These are phyloP conservation scores for Patella caerulea DNA, from an alignment of 2,888 invertebrate species.

Conservation along the genomic window DNA sequence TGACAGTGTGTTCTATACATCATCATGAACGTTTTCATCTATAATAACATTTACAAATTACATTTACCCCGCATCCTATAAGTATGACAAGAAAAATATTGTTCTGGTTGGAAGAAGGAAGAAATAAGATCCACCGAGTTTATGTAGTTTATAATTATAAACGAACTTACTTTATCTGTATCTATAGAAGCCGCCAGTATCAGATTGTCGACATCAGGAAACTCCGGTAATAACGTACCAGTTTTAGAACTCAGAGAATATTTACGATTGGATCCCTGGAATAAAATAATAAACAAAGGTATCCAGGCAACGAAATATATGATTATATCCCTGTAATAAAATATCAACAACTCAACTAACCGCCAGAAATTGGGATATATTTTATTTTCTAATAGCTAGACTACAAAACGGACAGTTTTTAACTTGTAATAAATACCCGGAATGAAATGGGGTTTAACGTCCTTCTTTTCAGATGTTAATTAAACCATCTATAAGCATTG, in stretches of 20 bases:
- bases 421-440: too few species aligned
- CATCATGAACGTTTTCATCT: conserved; percentile 70
- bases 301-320: neutral
- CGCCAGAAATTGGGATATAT: too few species aligned
- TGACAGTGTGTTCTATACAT: conserved; percentile 73
- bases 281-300: conserved; percentile 9
- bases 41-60: conserved; percentile 8
- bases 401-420: too few species aligned
- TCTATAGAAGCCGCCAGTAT: conserved; percentile 58
- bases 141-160: neutral
- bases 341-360: too few species aligned
- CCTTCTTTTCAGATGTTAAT: too few species aligned
- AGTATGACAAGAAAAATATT: neutral
- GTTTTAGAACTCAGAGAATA: conserved; percentile 70
- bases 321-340: too few species aligned
- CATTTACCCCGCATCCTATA: neutral
- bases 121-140: too few species aligned
- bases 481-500: too few species aligned
- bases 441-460: too few species aligned
- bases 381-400: too few species aligned
- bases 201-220: conserved; percentile 65
- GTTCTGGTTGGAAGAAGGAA: neutral
- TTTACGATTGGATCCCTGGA: conserved; percentile 58
- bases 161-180: conserved; percentile 60
- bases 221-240: conserved; percentile 71